These are phyloP conservation scores for Spilarctia lutea DNA, from an alignment of 2,888 invertebrate species.

Conservation along the genomic window DNA sequence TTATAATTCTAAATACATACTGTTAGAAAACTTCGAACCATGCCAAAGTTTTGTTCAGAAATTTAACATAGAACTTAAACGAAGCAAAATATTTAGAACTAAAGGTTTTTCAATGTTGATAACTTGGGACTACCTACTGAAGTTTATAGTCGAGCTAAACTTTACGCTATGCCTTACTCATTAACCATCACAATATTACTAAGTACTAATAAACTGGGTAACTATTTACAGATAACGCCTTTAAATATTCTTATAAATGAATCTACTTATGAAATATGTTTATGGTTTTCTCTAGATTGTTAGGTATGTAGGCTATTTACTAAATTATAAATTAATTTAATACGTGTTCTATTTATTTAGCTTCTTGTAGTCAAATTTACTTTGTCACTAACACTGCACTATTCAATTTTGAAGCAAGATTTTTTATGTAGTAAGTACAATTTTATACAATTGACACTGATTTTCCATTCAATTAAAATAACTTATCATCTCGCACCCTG, in stretches of 20 bases:
- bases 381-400: background rate
- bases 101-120: background rate
- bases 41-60: conserved; percentile 4
- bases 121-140: background rate
- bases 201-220: conserved; percentile 38
- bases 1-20: conserved; percentile 16
- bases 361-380: background rate
- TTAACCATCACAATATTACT: conserved; percentile 45
- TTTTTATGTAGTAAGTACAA: conserved; percentile 21
- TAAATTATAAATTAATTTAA: conserved; percentile 13
- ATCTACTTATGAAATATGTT: conserved; percentile 36
- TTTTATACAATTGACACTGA: conserved; percentile 55
- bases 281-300: conserved; percentile 30
- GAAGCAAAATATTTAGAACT: conserved; percentile 8
- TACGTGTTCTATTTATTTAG: background rate
- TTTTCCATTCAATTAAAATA: conserved; percentile 45
- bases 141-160: conserved; percentile 1
- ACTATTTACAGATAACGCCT: conserved; percentile 53
- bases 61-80: conserved; percentile 5
- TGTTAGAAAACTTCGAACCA: conserved; percentile 8
- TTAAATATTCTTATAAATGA: conserved; percentile 41
- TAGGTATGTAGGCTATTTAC: conserved; percentile 2
- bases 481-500: conserved; percentile 76
- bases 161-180: conserved; percentile 18
- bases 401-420: conserved; percentile 27